phyloP scores from a whole-genome alignment of 2,113 vertebrate species.

The Toxotes jaculatrix region DNA sequence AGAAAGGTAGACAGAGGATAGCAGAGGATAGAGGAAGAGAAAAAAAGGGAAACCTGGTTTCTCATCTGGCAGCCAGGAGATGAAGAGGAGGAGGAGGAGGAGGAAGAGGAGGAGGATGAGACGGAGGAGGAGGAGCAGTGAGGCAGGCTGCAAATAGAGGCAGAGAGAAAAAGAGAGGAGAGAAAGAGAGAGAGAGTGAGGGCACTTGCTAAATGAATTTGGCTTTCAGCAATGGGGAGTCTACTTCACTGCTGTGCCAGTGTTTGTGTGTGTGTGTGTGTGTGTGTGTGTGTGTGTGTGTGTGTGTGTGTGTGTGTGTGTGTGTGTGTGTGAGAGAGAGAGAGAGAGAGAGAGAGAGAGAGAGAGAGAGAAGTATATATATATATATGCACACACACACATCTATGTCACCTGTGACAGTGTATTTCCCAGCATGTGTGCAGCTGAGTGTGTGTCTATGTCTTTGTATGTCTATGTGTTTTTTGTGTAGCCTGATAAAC shows the following conservation, averaged over 20 bases:
- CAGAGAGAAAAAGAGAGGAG: constrained; percentile 30
- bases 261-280: neutral
- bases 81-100: constrained; percentile 15
- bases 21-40: neutral
- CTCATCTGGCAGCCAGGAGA: constrained; percentile 37
- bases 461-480: neutral
- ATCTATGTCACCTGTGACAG: neutral
- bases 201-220: constrained; percentile 70
- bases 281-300: constrained; percentile 24
- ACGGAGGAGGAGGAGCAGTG: constrained; percentile 17
- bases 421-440: constrained; percentile 10
- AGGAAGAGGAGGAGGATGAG: constrained; percentile 35
- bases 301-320: constrained; percentile 21
- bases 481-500: constrained; percentile 6
- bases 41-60: constrained; percentile 32
- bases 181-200: constrained; percentile 34
- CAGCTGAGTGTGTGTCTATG: neutral
- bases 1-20: neutral
- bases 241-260: constrained; percentile 55
- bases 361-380: no score
- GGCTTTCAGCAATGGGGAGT: constrained; percentile 68
- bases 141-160: constrained; percentile 51
- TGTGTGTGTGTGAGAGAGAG: constrained; percentile 12
- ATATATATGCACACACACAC: neutral
- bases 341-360: no score